Evolutionary conservation across 2,113 vertebrate genomes (phyloP).

Genomic region (Vulpes lagopus): DNA sequence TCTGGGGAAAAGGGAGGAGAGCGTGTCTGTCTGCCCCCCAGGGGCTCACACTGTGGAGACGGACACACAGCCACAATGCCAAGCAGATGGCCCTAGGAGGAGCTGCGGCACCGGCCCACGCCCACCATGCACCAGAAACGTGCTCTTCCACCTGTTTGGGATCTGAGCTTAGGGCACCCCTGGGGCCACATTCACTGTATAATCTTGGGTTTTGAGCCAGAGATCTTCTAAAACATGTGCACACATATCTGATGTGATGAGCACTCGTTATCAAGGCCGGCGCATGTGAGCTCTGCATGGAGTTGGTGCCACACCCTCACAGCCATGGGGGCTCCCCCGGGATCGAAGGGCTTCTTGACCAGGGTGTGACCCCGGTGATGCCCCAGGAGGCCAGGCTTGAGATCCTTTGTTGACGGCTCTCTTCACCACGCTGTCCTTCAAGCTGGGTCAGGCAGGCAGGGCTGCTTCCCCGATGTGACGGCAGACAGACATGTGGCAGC

Average conservation of each 20-base stretch:
- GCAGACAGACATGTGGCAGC: neutral
- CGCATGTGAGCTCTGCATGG: neutral
- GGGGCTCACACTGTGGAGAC: neutral
- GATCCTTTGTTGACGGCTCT: neutral
- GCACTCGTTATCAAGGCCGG: neutral
- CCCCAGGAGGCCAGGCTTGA: neutral
- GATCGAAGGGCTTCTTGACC: no score
- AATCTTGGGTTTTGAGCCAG: neutral
- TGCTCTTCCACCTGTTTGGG: neutral
- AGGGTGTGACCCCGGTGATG: neutral
- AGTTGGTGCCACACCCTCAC: neutral
- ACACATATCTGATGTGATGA: neutral
- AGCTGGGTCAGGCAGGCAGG: neutral
- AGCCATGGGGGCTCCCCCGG: neutral
- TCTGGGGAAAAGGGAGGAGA: no score
- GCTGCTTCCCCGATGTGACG: neutral
- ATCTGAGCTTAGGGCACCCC: neutral
- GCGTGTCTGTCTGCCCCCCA: no score
- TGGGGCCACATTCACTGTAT: neutral
- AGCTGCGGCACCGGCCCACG: no score
- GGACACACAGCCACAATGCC: no score
- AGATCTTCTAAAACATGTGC: neutral
- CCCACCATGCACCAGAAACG: neutral
- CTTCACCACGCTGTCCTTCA: neutral
- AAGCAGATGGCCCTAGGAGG: fast-evolving